Conservation (phyloP, 2,797 vertebrate genomes). For the Sebastes reedi region DNA sequence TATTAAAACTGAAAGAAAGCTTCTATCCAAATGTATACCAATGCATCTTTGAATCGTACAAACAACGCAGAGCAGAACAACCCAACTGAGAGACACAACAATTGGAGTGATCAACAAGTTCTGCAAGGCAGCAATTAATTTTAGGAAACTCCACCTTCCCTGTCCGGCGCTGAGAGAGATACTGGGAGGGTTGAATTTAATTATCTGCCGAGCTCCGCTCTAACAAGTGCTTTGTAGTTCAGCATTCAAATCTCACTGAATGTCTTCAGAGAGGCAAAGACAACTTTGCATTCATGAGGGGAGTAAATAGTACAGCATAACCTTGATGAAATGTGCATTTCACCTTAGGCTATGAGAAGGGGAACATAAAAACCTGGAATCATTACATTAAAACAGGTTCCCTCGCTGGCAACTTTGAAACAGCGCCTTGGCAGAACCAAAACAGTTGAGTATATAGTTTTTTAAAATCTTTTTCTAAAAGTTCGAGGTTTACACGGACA, state of each 20-base stretch:
- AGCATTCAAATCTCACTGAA: conserved; percentile 76
- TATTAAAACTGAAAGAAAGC: background rate
- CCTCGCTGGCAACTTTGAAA: conserved; percentile 73
- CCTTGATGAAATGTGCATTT: conserved; percentile 86
- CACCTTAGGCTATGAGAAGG: conserved; percentile 78
- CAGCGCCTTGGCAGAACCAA: conserved; percentile 67
- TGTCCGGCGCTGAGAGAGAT: conserved; percentile 50
- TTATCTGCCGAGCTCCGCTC: conserved; percentile 72
- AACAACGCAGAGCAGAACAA: conserved; percentile 10
- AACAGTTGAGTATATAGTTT: conserved; percentile 25
- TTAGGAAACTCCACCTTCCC: conserved; percentile 49
- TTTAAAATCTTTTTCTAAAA: background rate
- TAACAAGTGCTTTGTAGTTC: conserved; percentile 81
- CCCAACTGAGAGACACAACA: conserved; percentile 7
- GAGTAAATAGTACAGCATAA: conserved; percentile 74
- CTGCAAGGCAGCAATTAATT: conserved; percentile 49
- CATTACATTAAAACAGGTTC: conserved; percentile 70
- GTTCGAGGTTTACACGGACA: conserved; percentile 47
- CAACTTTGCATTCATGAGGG: conserved; percentile 81
- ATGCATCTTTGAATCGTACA: background rate
- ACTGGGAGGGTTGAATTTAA: conserved; percentile 64
- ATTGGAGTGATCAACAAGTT: conserved; percentile 47
- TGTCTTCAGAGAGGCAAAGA: conserved; percentile 76
- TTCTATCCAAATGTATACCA: background rate
- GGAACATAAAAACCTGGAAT: conserved; percentile 72